Base-by-base conservation (phyloP, 2,888 invertebrate genomes). In the Trichacis sp. region DNA sequence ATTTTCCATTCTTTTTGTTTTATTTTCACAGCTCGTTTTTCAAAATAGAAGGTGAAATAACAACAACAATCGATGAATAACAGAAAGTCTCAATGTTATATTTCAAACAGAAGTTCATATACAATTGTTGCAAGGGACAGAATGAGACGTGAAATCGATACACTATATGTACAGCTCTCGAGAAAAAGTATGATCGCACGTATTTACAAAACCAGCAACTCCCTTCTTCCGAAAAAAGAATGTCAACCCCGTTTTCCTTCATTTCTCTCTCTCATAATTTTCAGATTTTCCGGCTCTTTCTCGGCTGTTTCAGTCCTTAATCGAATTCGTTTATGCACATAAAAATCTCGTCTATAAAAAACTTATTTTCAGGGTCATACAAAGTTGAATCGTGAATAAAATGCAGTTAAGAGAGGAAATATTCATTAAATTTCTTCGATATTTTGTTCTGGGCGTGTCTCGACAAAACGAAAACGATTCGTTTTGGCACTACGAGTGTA, bases 101-200 rank as follows among this genome's bases (percentile, higher is more conserved):
- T 62, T 66, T 66, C 24, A 40, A 66, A 62, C 54, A 54, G 18
- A 65, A 66, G 57, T 54, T 51, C 62, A 66, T 62, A 58, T 62
- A 66, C 66, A 66, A 59, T 62, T 48, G 45, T 59, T 59, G 55
- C 59, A 55, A 52, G 55, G 55, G 52, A 30, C 54, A 30, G 47
- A 57, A 55, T 62, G 59, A 62, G 62, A 66, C 62, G 58, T 66
- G 24, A 52, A 59, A 66, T 62, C 58, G 56, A 59, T 53, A n/a
- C n/a, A n/a, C n/a, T n/a, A 17, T 66, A 66, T 66, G 49, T 66
- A 66, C 66, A 66, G 55, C 59, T 58, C 45, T 60, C 58, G 62
- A 62, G 55, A 55, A 15, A 62, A 58, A 62, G 62, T 62, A 62
- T 62, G 61, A 24, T 66, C 20, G 45, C 57, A 50, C 42, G 46